phyloP scores from a whole-genome alignment of 2,113 vertebrate species.

The Planiliza haematocheilus region DNA sequence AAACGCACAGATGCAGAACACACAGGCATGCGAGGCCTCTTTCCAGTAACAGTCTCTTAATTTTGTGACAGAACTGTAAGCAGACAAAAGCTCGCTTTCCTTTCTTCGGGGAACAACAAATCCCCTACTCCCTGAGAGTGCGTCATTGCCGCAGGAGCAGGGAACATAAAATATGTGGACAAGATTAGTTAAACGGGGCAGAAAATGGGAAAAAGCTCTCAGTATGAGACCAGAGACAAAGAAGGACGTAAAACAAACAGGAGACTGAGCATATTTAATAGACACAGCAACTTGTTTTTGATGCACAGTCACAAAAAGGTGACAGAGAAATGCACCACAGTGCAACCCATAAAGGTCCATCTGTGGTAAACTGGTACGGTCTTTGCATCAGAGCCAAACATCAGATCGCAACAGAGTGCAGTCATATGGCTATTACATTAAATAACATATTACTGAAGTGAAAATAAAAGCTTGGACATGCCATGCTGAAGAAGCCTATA shows the following conservation, averaged over 20 bases:
- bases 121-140: slow-evolving; percentile 38
- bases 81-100: slow-evolving; percentile 38
- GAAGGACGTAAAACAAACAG: background rate
- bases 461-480: too few relatives aligned
- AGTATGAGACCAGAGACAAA: slow-evolving; percentile 11
- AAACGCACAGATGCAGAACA: background rate
- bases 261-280: too few relatives aligned
- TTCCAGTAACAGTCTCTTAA: slow-evolving; percentile 11
- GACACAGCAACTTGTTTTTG: too few relatives aligned
- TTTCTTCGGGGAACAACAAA: slow-evolving; percentile 53
- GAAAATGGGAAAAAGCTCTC: slow-evolving; percentile 41
- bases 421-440: too few relatives aligned
- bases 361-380: too few relatives aligned
- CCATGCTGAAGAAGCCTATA: background rate
- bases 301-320: too few relatives aligned
- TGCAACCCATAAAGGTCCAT: too few relatives aligned
- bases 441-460: too few relatives aligned
- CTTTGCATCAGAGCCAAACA: too few relatives aligned
- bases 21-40: background rate
- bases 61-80: background rate
- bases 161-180: slow-evolving; percentile 58
- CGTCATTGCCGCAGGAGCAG: slow-evolving; percentile 29
- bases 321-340: too few relatives aligned
- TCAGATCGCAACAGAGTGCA: too few relatives aligned
- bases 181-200: slow-evolving; percentile 42